Evolutionary conservation across 2,797 vertebrate genomes (phyloP), one percentile per base, ranked within the genome.

Genomic region (Melanogrammus aeglefinus): DNA sequence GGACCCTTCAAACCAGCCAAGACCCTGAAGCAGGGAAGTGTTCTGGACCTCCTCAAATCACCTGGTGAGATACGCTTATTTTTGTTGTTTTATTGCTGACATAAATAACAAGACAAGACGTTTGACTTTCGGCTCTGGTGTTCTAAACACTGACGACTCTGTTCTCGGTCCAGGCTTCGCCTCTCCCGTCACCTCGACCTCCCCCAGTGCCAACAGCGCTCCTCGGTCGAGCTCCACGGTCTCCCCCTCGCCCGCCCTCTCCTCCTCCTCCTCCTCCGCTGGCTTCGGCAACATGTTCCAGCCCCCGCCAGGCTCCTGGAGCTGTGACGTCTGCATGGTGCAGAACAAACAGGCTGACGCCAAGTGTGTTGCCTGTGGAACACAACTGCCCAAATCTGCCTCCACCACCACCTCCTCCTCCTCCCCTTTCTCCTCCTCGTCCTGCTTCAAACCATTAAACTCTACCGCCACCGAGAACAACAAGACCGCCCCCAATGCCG

Each of bases 21-120:
- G 89, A 72, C 88, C 57, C 89, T 99, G 79, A 99, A 97, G 91
- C 92, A 97, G 88, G 98, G 97, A 91, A 99, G 98, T 77, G 97
- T 99, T 79, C 90, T 99, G 83, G 97, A 99, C 89, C 86, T 99
- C 89, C 94, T 99, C 31, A 98, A 96, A 90, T 93, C 87, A 63
- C 95, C 97, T 74, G 97, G 98, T 99, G 77, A 95, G 95, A 81
- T 71, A 73, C 21, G 63, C 2, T 73, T 7, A 18, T 51, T 29
- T 31, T 31, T 27, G 10, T 4, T 0, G 2, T 72, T 0, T 41
- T 21, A 7, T 81, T 12, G n/a, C 31, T 0, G 0, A n/a, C 39
- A 33, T 33, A 33, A 33, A 33, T 33, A 33, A 33, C 3, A 72
- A 73, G 63, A 33, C 39, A 38, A 6, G 13, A 71, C 14, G 24